Evolutionary conservation across 1,140 invertebrate genomes (phyloP), one percentile per base, ranked within the genome.

Genomic region (Pantala flavescens): DNA sequence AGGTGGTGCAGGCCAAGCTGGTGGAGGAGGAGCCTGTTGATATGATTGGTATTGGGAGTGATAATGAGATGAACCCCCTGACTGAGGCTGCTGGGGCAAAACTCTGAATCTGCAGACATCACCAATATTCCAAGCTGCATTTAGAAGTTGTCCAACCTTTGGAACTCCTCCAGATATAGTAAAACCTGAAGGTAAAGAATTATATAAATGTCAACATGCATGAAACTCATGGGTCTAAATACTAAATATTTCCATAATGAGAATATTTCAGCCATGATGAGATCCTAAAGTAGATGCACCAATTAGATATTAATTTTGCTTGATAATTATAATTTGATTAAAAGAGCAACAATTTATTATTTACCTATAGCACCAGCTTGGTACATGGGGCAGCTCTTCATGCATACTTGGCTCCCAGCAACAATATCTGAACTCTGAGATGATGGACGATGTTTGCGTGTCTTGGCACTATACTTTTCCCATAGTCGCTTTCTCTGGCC

Each of bases 361-460:
- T 82, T 75, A 89, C 88, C 96, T 79, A 98, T 90, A 71, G 97
- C 95, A 63, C 97, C 98, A 2, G 91, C 88, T 83, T 98, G 95
- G 84, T 98, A 99, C 87, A 99, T 94, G 0, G 98, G 96, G 79
- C 91, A 91, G 77, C 93, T 96, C 82, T 96, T 94, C 91, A 98
- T 96, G 77, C 95, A 94, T 28, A 98, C 95, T 82, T 95, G 91
- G 75, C 91, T 89, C 0, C 92, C 93, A 36, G 89, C 87, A 77
- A 88, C 88, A 23, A 94, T 89, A 77, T 94, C 92, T 14, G 89
- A 86, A 5, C 88, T 85, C 71, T 88, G 83, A 43, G 86, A 83
- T 24, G 86, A 86, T 9, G 87, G 86, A 78, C 91, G 87, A 77
- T 95, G 93, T 82, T 97, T 96, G 77, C 93, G 90, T 75, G 92